Conservation (phyloP, 2,797 vertebrate genomes). For the Pangasius djambal region DNA sequence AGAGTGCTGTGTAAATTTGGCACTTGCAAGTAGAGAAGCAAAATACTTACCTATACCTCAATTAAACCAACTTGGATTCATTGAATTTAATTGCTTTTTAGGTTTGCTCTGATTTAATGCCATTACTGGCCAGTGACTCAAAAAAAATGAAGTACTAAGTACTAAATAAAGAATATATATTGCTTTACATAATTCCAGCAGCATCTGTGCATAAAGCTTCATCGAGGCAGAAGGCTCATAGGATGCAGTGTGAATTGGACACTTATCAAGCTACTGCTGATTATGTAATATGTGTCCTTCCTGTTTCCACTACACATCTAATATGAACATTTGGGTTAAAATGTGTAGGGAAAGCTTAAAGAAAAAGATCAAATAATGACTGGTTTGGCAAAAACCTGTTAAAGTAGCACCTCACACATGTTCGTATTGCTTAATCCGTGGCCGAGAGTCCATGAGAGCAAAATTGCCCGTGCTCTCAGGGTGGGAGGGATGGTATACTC, state of each 20-base stretch:
- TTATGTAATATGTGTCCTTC: not conserved
- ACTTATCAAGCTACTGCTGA: slow-evolving; percentile 2
- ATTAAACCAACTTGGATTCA: slow-evolving; percentile 80
- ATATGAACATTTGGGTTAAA: not conserved
- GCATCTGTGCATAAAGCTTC: slow-evolving; percentile 69
- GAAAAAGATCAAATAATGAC: not conserved
- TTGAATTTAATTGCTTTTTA: slow-evolving; percentile 78
- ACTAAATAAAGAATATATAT: not conserved
- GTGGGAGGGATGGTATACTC: not conserved
- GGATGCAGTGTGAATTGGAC: slow-evolving; percentile 53
- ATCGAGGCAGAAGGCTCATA: slow-evolving; percentile 63
- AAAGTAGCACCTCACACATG: not conserved
- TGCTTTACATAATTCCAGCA: slow-evolving; percentile 68
- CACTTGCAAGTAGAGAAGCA: slow-evolving; percentile 70
- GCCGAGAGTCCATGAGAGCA: not conserved
- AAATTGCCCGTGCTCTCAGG: not conserved
- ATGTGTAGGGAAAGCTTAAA: not conserved
- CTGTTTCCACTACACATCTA: not conserved
- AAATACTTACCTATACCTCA: slow-evolving; percentile 74
- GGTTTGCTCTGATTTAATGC: slow-evolving; percentile 75
- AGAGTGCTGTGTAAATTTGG: slow-evolving; percentile 67
- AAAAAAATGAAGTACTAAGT: slow-evolving; percentile 47
- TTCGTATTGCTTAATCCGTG: not conserved
- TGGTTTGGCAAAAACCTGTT: not conserved
- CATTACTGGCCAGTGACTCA: slow-evolving; percentile 77